These are phyloP conservation scores for Lordiphosa mommai DNA, from an alignment of 1,140 invertebrate genomes.

Conservation along the genomic window DNA sequence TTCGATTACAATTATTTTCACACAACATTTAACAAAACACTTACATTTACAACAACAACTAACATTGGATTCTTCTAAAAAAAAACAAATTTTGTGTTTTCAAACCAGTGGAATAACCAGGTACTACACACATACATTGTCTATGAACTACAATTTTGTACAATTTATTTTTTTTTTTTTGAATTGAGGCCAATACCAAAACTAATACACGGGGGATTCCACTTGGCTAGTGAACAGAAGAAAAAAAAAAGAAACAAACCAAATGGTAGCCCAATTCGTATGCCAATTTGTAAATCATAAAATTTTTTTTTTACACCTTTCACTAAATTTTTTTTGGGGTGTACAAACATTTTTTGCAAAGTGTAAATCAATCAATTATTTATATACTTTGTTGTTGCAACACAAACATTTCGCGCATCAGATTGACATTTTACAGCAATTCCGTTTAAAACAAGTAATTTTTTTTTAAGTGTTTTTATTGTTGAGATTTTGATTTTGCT, in stretches of 20 bases:
- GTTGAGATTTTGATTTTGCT: conserved; percentile 26
- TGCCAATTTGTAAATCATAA: conserved; percentile 67
- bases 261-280: conserved; percentile 31
- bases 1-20: conserved; percentile 30
- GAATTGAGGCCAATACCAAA: conserved; percentile 23
- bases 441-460: conserved; percentile 41
- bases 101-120: conserved; percentile 52
- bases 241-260: conserved; percentile 24
- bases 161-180: conserved; percentile 18
- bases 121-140: conserved; percentile 25
- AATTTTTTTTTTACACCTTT: conserved; percentile 28
- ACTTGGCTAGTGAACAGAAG: conserved; percentile 41
- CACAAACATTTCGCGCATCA: conserved; percentile 73
- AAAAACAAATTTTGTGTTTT: not conserved
- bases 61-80: conserved; percentile 61
- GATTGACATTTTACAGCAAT: conserved; percentile 71
- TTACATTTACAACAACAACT: conserved; percentile 74
- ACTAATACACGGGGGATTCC: conserved; percentile 43
- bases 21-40: conserved; percentile 53
- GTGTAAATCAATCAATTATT: conserved; percentile 63
- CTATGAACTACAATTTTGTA: conserved; percentile 29
- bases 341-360: conserved; percentile 55
- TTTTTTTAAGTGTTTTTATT: conserved; percentile 31
- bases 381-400: conserved; percentile 61
- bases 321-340: conserved; percentile 37